phyloP scores from a whole-genome alignment of 2,797 vertebrate genomes.

The Taenioides sp. region DNA sequence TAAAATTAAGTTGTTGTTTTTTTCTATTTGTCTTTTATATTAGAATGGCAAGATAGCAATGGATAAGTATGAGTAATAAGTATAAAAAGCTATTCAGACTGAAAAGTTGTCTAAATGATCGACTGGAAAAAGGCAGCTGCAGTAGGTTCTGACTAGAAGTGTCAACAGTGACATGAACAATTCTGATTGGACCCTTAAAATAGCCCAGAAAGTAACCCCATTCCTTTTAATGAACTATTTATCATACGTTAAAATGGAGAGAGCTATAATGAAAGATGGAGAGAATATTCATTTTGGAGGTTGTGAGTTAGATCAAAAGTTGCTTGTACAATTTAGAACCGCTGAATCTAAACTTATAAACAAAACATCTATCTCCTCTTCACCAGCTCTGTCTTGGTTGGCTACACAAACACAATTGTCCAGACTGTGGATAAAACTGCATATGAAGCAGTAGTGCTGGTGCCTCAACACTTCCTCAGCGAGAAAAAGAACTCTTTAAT shows the following conservation, averaged over 20 bases:
- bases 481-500: conserved; percentile 69
- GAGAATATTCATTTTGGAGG: background rate
- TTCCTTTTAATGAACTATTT: conserved; percentile 11
- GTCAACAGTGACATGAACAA: conserved; percentile 3
- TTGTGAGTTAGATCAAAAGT: background rate
- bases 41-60: background rate
- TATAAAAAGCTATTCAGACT: background rate
- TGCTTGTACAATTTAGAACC: background rate
- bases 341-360: conserved; percentile 1
- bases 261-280: background rate
- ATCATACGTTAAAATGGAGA: conserved; percentile 3
- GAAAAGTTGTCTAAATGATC: background rate
- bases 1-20: background rate
- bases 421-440: conserved; percentile 40
- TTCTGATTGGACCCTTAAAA: conserved; percentile 3
- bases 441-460: conserved; percentile 50
- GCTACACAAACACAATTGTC: conserved; percentile 37
- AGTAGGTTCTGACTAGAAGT: background rate
- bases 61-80: background rate
- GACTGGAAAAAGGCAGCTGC: background rate
- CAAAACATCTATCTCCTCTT: conserved; percentile 11
- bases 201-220: background rate
- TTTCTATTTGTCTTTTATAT: background rate
- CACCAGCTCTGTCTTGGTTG: conserved; percentile 17
- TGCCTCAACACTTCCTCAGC: conserved; percentile 51